Evolutionary conservation across 30 jellyfish, hydroid and myxozoan species (phyloP), one percentile per base, ranked within the genome.

Genomic region (Aurelia aurita): DNA sequence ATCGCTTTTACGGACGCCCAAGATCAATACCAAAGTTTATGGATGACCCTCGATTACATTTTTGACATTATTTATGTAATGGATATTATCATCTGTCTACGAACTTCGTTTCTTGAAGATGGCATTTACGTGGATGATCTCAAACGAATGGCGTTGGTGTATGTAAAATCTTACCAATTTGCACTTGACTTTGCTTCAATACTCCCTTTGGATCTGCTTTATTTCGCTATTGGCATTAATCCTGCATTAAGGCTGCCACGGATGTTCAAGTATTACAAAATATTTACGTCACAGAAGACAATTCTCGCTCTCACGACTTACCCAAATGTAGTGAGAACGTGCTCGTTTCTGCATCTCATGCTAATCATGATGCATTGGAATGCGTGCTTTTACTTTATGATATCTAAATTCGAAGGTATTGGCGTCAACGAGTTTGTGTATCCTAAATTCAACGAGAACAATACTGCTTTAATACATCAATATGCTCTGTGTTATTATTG

Each of bases 341-440:
- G 85, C 35, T 79, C 85, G 28, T 84, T 96, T 80, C 61, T 94
- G 79, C 97, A 94, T 47, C 51, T 88, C 34, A 87, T 94, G 99
- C 93, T 94, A 34, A 61, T 94, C 26, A 69, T 94, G 87, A 87
- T 94, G 85, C 99, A 94, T 51, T 94, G 97, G 97, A 94, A 94
- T 88, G 96, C 96, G 1, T 94, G 99, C 68, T 57, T 88, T 39
- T 94, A 80, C 72, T 94, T 79, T 60, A 89, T 94, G 68, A 89
- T 94, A 5, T 94, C 99, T n/a, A 70, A 83, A 76, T 53, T n/a
- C 45, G 97, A 94, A 65, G 99, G 99, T 14, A 88, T 94, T 64
- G 99, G 99, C 32, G 28, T 90, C 54, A 87, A 88, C 65, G 51
- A 59, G 6, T 94, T 97, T 97, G 99, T 94, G 3, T 94, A 94